These are phyloP conservation scores for Malurus splendens DNA, from an alignment of 2,797 vertebrate genomes.

Conservation along the genomic window DNA sequence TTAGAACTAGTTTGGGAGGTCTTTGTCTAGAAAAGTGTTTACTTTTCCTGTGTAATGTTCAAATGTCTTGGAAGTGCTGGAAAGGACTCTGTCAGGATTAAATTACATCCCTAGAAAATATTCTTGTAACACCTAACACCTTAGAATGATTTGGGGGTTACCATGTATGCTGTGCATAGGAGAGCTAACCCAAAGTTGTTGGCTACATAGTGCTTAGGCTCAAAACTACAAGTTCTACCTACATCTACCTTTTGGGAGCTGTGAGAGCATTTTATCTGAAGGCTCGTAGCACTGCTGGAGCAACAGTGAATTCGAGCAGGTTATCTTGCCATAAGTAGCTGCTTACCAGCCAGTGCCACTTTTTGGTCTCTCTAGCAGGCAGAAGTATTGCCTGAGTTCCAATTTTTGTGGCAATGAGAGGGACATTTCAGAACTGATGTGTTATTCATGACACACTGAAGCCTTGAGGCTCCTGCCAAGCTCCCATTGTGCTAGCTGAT, in stretches of 20 bases:
- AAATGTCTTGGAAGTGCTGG: not conserved
- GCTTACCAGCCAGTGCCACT: not conserved
- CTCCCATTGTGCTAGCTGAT: not conserved
- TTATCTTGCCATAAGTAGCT: not conserved
- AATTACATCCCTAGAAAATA: not conserved
- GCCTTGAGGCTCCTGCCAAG: not conserved
- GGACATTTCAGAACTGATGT: not conserved
- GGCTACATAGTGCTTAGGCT: not conserved
- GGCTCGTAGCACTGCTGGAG: fast-evolving
- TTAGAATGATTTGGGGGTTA: not conserved
- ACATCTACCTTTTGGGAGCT: not conserved
- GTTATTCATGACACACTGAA: fast-evolving
- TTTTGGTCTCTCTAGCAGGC: not conserved
- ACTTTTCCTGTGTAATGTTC: not conserved
- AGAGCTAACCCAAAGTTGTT: not conserved
- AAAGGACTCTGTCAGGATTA: not conserved
- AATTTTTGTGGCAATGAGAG: not conserved
- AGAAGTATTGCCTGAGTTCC: not conserved
- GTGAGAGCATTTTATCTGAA: not conserved
- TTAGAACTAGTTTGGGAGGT: not conserved
- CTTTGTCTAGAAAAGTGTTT: not conserved
- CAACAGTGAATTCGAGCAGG: not conserved
- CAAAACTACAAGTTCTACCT: not conserved
- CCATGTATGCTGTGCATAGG: not conserved
- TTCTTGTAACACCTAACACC: not conserved